Percentiles rank a stretch among this genome's conserved stretches.
These are phyloP conservation scores for Mesochorus sp. DNA, from an alignment of 2,888 invertebrate species.

Conservation along the genomic window DNA sequence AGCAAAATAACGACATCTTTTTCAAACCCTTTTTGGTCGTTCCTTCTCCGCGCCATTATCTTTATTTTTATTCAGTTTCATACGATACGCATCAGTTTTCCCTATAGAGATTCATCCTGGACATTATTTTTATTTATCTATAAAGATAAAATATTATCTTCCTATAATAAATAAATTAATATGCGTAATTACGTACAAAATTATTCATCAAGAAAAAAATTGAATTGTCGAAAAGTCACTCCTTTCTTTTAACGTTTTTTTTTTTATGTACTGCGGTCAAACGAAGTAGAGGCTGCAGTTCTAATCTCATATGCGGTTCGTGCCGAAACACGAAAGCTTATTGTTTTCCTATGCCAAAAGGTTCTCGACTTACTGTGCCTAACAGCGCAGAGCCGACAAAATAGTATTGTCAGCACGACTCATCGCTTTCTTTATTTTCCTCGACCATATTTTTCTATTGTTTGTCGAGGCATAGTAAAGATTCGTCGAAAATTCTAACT, in stretches of 20 bases:
- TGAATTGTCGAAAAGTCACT: not conserved
- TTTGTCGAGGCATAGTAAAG: not conserved
- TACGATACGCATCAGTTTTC: not conserved
- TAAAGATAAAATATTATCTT: not conserved
- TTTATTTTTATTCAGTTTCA: slow-evolving; percentile 1
- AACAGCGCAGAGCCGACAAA: not conserved
- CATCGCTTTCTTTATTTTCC: slow-evolving; percentile 19
- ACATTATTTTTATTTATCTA: not conserved
- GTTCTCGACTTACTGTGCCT: not conserved
- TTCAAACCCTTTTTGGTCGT: slow-evolving; percentile 2
- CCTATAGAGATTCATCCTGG: not conserved
- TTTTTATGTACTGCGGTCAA: slow-evolving; percentile 13
- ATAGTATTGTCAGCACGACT: slow-evolving; percentile 1
- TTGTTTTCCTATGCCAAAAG: slow-evolving; percentile 9
- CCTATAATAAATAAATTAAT: not conserved
- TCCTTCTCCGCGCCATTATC: not conserved
- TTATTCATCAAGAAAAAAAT: not conserved
- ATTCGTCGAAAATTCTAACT: not conserved
- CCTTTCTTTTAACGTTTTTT: slow-evolving; percentile 1
- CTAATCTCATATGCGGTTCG: slow-evolving; percentile 20
- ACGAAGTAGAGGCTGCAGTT: not conserved
- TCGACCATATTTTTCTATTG: not conserved
- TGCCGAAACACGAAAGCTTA: slow-evolving; percentile 10
- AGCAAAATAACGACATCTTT: slow-evolving; percentile 31
- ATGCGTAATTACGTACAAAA: no score